Evolutionary conservation across 2,113 vertebrate genomes (phyloP).

Genomic region (Oryctolagus cuniculus): DNA sequence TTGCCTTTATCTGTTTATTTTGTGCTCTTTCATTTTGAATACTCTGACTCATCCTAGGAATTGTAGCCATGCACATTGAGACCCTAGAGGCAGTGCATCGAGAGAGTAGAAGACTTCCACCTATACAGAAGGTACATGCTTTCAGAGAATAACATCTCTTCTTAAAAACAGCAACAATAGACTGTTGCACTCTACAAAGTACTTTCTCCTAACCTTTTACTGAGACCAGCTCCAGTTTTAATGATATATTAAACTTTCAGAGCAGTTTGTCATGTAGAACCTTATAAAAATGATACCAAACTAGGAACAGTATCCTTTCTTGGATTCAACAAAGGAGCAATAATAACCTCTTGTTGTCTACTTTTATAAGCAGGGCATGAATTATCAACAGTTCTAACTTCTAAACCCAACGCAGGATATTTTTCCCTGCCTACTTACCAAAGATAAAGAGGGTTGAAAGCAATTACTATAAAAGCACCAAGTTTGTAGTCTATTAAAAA

Average conservation of each 20-base stretch:
- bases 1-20: conserved; percentile 53
- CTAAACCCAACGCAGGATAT: conserved; percentile 43
- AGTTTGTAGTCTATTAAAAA: conserved; percentile 53
- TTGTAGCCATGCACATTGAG: conserved; percentile 99
- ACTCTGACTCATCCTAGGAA: conserved; percentile 89
- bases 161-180: conserved; percentile 6
- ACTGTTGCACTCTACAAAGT: background rate
- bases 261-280: conserved; percentile 44
- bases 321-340: conserved; percentile 62
- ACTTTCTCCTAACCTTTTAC: conserved; percentile 6
- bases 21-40: conserved; percentile 69
- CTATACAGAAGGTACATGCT: conserved; percentile 95
- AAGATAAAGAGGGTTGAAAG: conserved; percentile 2
- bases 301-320: background rate
- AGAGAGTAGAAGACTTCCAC: conserved; percentile 97
- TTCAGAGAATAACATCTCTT: background rate
- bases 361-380: conserved; percentile 66
- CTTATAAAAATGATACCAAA: conserved; percentile 58
- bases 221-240: conserved; percentile 47
- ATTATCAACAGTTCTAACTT: conserved; percentile 64
- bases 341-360: conserved; percentile 55
- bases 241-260: conserved; percentile 38
- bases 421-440: conserved; percentile 9
- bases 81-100: conserved; percentile 96
- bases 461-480: conserved; percentile 39